Percentiles rank a stretch among this genome's conserved stretches.
Evolutionary conservation across 2,797 vertebrate species (phyloP).

Genomic region (Sebastes oblongus): DNA sequence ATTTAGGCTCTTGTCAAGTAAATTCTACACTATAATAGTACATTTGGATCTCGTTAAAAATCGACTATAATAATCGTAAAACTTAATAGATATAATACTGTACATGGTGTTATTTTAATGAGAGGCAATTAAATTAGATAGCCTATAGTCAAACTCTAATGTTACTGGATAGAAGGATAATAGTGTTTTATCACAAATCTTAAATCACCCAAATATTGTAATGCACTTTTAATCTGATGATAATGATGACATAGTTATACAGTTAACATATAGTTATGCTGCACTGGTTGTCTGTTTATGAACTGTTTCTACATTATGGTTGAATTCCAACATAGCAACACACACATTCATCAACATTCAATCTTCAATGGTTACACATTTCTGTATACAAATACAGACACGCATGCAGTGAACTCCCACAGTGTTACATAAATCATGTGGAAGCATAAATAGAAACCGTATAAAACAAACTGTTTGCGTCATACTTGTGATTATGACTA

Average conservation of each 20-base stretch:
- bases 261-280: not conserved
- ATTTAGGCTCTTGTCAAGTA: no score
- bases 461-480: constrained; percentile 23
- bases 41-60: not conserved
- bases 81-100: not conserved
- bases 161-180: not conserved
- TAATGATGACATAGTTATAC: not conserved
- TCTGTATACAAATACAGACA: not conserved
- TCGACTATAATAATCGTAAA: not conserved
- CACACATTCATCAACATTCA: not conserved
- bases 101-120: not conserved
- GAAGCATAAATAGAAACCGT: constrained; percentile 40
- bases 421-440: not conserved
- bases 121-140: not conserved
- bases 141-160: not conserved
- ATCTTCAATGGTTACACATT: not conserved
- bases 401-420: not conserved
- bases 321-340: not conserved
- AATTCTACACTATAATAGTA: not conserved
- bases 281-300: not conserved
- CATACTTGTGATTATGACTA: constrained; percentile 33
- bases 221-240: not conserved
- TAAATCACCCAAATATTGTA: not conserved
- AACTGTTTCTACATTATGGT: not conserved
- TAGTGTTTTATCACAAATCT: not conserved